Evolutionary conservation across 2,888 invertebrate species (phyloP), one percentile per base, ranked within the genome.

Genomic region (Seira ritae): DNA sequence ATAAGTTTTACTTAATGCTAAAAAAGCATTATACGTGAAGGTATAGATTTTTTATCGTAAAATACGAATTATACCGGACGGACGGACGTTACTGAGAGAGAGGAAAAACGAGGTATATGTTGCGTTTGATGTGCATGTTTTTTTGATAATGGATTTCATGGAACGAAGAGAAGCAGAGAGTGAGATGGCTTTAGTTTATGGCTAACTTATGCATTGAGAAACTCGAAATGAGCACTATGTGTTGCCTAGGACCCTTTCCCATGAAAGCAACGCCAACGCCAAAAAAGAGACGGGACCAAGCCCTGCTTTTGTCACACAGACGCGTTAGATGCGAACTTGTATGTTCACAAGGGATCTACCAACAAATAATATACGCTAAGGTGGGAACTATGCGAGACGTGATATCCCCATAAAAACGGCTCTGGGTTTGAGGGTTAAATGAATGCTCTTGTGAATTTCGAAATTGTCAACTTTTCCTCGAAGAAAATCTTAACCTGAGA

Each of bases 271-370:
- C 70, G 70, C 66, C 74, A 74, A 73, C 73, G 73, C 73, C 73
- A 73, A 70, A 22, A 69, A 46, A 50, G 50, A 50, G 50, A 50
- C 50, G 50, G 50, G 50, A 66, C 74, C 74, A 74, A 74, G 74
- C 74, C 74, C 74, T 74, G 66, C 74, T 62, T n/a, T 42, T 66
- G 46, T 74, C 74, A 67, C 74, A 74, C 74, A 74, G 74, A 74
- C 74, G 74, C 74, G 74, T 66, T 67, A 50, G 23, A 60, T 37
- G 37, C 37, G 20, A 22, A 23, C 12, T 42, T 37, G 55, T n/a
- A n/a, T 15, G 50, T 73, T 62, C 73, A 73, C 19, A 62, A 65
- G 73, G 73, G 73, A 73, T 73, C 73, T 62, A 12, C 31, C 60
- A 62, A 65, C 37, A n/a, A 42, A 62, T 24, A 6, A 23, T 74